Base-by-base conservation (phyloP, 1,140 invertebrate species). In the Brachionus rotundiformis region DNA sequence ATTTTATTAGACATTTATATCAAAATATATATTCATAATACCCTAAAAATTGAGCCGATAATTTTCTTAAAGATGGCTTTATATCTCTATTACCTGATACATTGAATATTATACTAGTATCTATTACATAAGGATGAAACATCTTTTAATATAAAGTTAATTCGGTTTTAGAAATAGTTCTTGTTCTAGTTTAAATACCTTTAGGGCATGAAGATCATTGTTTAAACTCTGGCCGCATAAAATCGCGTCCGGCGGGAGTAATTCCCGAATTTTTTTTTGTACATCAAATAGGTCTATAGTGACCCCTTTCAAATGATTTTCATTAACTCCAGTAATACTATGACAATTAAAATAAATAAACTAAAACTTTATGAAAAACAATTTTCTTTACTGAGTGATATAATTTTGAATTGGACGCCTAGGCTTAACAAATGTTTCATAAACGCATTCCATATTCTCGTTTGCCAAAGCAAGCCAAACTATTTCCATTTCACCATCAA, bases 101-200 rank as follows among this genome's bases (percentile, higher is more conserved):
- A 33, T 81, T 81, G 6, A 44, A 81, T 44, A 81, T 81, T 16
- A 68, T 65, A 25, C 54, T 65, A 16, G 79, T 81, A 33, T 81
- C 79, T 13, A 81, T 81, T 41, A 81, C 29, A 54, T 81, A 81
- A 3, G 79, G 79, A 68, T 81, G 79, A 81, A 65, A 81, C 79
- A 81, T 81, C 59, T 79, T n/a, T 13, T 61, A 33, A 27, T 47
- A 23, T 11, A 7, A 76, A 49, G n/a, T n/a, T n/a, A 76, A 76
- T 29, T 39, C 7, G 1, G 11, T 39, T 27, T 23, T 33, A 76
- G 1, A 49, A n/a, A 59, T 16, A n/a, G n/a, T 39, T 41, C 33
- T 36, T 76, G 16, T 47, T 29, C 16, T 39, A n/a, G n/a, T 80
- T 27, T 39, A 36, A 16, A 11, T 39, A 81, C 77, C 27, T 81